Base-by-base conservation (phyloP, 2,113 vertebrate species). In the Otolemur garnettii region DNA sequence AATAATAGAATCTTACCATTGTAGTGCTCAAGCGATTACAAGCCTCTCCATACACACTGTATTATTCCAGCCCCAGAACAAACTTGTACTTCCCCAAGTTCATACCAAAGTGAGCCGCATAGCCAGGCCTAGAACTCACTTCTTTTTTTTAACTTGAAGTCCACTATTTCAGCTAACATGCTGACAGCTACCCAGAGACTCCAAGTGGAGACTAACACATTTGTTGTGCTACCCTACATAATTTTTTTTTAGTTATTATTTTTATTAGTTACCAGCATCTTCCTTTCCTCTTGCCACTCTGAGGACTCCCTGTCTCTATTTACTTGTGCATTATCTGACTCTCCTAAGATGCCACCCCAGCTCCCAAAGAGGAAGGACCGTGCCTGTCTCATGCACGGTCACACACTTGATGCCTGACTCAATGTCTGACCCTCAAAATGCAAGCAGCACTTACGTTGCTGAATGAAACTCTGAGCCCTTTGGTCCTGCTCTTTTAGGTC, bases 381-480 rank as follows among this genome's bases (percentile, higher is more conserved):
- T 4, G 53, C 42, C 50, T 79, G 42, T 42, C 55, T 50, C 35
- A 33, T 5, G 7, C 2, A 0, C 24, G 17, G 68, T 45, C 2
- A 0, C 42, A 35, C 19, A 57, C 57, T 30, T 3, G 3, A 7
- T 14, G 18, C 28, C 15, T n/a, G 26, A 55, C 12, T 64, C 57
- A 30, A 5, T 0, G 0, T 42, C 45, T n/a, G 66, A 45, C 42
- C 38, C 2, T 69, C 57, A 83, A 71, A 77, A 60, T 9, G 3
- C 26, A 35, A 0, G 0, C 28, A 26, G n/a, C 15, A n/a, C 30
- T 15, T 24, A 93, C 7, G 24, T 38, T 55, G 10, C 55, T 72
- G 42, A 85, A 83, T 68, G 86, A 93, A 71, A 93, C 78, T 42
- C 55, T 22, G 19, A 87, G 60, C 45, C 72, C 59, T 85, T 28